Conservation (phyloP, 2,888 invertebrate species). For the Nemoura dubitans region DNA sequence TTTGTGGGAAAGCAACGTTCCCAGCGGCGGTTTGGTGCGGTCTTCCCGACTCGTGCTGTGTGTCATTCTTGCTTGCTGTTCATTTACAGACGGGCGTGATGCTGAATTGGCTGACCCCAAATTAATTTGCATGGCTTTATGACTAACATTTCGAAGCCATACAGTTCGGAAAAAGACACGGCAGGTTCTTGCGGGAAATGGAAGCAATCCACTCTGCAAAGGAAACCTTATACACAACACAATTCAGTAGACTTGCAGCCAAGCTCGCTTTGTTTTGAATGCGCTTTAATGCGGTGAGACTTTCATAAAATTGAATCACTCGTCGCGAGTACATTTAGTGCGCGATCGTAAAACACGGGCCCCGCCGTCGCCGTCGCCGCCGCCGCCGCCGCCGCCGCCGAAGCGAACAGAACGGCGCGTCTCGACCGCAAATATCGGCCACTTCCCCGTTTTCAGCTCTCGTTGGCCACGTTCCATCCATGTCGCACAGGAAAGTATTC, state of each 20-base stretch:
- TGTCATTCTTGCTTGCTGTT: too few relatives aligned
- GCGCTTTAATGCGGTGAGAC: neutral
- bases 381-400: neutral
- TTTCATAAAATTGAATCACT: neutral
- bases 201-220: neutral
- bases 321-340: neutral
- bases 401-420: neutral
- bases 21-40: too few relatives aligned
- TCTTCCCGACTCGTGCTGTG: too few relatives aligned
- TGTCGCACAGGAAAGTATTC: neutral
- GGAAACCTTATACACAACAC: neutral
- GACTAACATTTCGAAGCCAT: neutral
- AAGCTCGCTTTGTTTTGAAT: neutral
- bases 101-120: neutral
- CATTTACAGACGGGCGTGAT: too few relatives aligned
- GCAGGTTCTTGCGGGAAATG: neutral
- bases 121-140: neutral
- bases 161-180: neutral
- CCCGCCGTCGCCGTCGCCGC: too few relatives aligned
- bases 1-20: neutral
- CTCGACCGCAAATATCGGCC: neutral
- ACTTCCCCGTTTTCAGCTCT: neutral
- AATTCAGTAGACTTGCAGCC: neutral
- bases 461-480: neutral
- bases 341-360: neutral